Conservation (phyloP, 2,113 vertebrate species). For the Ophiodon elongatus region DNA sequence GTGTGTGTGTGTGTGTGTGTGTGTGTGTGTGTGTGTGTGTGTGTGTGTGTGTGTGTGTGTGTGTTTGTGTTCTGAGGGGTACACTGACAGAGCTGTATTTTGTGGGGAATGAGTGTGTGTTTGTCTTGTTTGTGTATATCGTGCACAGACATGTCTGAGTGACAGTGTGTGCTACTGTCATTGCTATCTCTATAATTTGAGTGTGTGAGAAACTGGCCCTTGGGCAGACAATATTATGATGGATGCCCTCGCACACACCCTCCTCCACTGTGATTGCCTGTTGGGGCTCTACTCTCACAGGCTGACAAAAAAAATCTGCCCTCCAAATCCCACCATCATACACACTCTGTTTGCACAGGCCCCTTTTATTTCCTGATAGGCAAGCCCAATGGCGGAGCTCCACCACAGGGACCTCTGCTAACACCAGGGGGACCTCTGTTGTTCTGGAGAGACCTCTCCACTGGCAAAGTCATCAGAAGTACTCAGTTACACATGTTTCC, state of each 20-base stretch:
- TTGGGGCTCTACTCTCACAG: slow-evolving; percentile 60
- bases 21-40: not conserved
- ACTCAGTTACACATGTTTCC: slow-evolving; percentile 60
- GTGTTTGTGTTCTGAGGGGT: slow-evolving; percentile 53
- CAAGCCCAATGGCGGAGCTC: slow-evolving; percentile 62
- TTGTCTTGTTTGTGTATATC: slow-evolving; percentile 65
- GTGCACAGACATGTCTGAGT: slow-evolving; percentile 65
- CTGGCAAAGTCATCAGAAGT: slow-evolving; percentile 76
- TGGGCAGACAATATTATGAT: slow-evolving; percentile 79
- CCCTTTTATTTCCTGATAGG: slow-evolving; percentile 65
- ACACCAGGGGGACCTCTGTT: slow-evolving; percentile 62
- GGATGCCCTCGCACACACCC: slow-evolving; percentile 76
- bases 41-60: slow-evolving; percentile 35
- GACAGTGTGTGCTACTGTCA: slow-evolving; percentile 76
- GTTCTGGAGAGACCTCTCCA: slow-evolving; percentile 74
- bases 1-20: not conserved
- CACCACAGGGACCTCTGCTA: slow-evolving; percentile 64
- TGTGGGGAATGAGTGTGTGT: slow-evolving; percentile 46
- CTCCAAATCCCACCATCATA: slow-evolving; percentile 68
- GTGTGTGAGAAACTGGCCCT: slow-evolving; percentile 78
- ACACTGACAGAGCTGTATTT: slow-evolving; percentile 51
- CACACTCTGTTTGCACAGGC: slow-evolving; percentile 48
- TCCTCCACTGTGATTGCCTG: slow-evolving; percentile 72
- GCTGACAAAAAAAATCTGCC: slow-evolving; percentile 63
- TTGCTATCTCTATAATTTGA: slow-evolving; percentile 74